These are phyloP conservation scores for Orthonychiurus folsomi DNA, from an alignment of 2,888 invertebrate genomes.

Conservation along the genomic window DNA sequence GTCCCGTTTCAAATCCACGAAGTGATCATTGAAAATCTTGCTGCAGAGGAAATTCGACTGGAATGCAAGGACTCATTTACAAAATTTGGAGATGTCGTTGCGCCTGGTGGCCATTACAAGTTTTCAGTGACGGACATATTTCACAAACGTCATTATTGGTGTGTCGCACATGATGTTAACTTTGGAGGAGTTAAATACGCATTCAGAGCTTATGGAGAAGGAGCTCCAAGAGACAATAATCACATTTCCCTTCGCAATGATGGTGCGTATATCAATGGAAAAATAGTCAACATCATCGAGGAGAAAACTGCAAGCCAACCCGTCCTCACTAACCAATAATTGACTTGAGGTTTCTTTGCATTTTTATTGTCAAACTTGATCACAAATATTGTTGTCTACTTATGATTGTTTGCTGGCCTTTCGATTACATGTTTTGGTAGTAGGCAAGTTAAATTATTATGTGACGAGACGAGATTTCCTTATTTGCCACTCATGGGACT, in stretches of 20 bases:
- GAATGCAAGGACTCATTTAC: conserved; percentile 36
- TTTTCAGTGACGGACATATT: conserved; percentile 36
- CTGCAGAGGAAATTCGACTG: conserved; percentile 17
- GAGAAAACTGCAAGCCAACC: too few species aligned
- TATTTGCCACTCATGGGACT: too few species aligned
- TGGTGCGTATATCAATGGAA: conserved; percentile 36
- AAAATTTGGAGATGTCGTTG: conserved; percentile 26
- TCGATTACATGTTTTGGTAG: too few species aligned
- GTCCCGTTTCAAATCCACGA: conserved; percentile 29
- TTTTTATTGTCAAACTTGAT: too few species aligned
- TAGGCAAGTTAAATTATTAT: too few species aligned
- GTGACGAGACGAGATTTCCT: too few species aligned
- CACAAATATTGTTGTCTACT: too few species aligned
- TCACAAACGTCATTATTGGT: conserved; percentile 38
- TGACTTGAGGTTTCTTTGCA: too few species aligned
- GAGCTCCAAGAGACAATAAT: conserved; percentile 37
- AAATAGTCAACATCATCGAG: conserved; percentile 10
- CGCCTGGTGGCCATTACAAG: conserved; percentile 28
- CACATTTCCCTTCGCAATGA: conserved; percentile 26
- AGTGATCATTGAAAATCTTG: conserved; percentile 31
- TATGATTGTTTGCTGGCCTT: too few species aligned
- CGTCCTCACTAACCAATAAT: too few species aligned
- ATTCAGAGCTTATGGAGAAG: conserved; percentile 38
- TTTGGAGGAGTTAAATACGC: conserved; percentile 20
- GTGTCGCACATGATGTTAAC: conserved; percentile 15